Evolutionary conservation across 92 coral and sea anemone genomes (phyloP).

Genomic region (Virgularia gustaviana): DNA sequence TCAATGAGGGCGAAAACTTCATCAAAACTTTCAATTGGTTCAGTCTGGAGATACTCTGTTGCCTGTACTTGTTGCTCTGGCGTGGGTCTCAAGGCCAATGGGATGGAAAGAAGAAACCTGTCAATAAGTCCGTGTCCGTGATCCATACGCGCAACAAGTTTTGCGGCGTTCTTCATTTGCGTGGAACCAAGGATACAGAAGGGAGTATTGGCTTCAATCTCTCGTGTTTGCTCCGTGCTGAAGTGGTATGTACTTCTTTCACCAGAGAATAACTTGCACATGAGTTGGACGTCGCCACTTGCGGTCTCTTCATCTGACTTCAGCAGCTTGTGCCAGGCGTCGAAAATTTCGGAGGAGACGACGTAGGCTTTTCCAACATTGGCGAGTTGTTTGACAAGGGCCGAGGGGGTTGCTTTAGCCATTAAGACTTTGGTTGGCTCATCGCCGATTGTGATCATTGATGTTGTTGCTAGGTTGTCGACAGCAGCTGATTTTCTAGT

Average conservation of each 20-base stretch:
- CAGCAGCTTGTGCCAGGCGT: constrained; percentile 45
- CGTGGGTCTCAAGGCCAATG: constrained; percentile 42
- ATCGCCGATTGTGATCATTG: not conserved
- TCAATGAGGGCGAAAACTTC: not conserved
- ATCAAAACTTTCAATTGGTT: not conserved
- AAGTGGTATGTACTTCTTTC: constrained; percentile 43
- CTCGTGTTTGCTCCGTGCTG: constrained; percentile 45
- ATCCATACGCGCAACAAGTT: constrained; percentile 52
- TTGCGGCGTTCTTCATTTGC: constrained; percentile 53
- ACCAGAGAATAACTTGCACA: constrained; percentile 57
- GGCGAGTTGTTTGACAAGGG: constrained; percentile 45
- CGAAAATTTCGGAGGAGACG: constrained; percentile 54
- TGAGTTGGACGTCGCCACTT: constrained; percentile 52
- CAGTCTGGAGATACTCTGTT: not conserved
- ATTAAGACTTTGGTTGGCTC: constrained; percentile 33
- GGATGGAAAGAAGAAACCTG: constrained; percentile 54
- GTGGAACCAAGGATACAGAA: constrained; percentile 62
- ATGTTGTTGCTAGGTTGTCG: not conserved
- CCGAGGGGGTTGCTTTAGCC: constrained; percentile 55
- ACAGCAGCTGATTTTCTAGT: not conserved
- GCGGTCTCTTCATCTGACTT: constrained; percentile 57
- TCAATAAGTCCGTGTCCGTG: constrained; percentile 53
- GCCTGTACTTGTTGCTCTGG: not conserved
- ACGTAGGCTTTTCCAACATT: constrained; percentile 34
- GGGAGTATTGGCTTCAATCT: constrained; percentile 45